These are phyloP conservation scores for Otolemur garnettii DNA, from an alignment of 2,113 vertebrate genomes.

Conservation along the genomic window DNA sequence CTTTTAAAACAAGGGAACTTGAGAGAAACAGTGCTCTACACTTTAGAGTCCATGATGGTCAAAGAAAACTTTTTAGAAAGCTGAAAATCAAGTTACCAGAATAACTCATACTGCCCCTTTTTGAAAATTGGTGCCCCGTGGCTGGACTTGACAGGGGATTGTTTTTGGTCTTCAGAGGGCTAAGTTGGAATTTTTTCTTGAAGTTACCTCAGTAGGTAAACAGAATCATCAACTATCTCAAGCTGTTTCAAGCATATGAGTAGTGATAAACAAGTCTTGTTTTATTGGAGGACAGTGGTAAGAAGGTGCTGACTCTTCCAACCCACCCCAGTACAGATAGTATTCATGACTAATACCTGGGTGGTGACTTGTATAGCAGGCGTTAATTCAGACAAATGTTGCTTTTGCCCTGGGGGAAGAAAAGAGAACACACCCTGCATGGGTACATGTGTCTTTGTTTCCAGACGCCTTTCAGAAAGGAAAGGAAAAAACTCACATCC, in stretches of 20 bases:
- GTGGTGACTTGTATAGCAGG: slow-evolving; percentile 60
- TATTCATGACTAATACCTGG: slow-evolving; percentile 74
- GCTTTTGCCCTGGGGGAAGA: slow-evolving; percentile 37
- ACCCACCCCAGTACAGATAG: background rate
- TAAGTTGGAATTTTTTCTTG: background rate
- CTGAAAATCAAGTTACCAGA: background rate
- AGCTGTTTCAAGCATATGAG: background rate
- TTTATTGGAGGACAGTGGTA: background rate
- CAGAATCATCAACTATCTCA: slow-evolving; percentile 27
- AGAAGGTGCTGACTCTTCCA: slow-evolving; percentile 56
- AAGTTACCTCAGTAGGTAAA: slow-evolving; percentile 48
- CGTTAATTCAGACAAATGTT: slow-evolving; percentile 65
- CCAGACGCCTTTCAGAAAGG: slow-evolving; percentile 53
- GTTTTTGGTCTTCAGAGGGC: background rate
- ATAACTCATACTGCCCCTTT: background rate
- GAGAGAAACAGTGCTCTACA: background rate
- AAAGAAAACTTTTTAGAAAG: background rate
- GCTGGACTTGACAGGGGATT: background rate
- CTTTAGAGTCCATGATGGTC: background rate
- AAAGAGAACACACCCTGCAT: background rate
- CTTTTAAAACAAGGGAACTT: slow-evolving; percentile 18
- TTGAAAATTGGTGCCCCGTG: background rate
- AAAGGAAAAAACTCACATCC: slow-evolving; percentile 52
- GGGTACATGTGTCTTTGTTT: slow-evolving; percentile 67
- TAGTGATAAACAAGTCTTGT: slow-evolving; percentile 23